Conservation (phyloP, 2,888 invertebrate genomes). For the Phrixothrix hirtus region DNA sequence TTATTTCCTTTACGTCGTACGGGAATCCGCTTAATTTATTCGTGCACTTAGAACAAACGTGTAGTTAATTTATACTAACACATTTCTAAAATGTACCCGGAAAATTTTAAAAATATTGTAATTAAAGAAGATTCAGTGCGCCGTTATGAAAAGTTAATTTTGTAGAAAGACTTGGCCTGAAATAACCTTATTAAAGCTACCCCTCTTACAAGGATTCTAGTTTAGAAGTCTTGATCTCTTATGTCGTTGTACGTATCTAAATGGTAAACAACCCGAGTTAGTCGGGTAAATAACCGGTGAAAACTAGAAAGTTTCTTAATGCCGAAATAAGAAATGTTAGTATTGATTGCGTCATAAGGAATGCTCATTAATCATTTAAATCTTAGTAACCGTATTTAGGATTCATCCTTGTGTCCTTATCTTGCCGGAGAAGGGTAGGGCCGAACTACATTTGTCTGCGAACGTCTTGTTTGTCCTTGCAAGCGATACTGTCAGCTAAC, state of each 20-base stretch:
- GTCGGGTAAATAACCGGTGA: neutral
- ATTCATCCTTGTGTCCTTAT: too few species aligned
- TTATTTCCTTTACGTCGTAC: neutral
- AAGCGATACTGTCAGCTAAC: conserved; percentile 39
- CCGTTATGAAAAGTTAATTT: neutral
- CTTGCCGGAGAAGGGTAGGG: neutral
- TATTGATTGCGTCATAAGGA: too few species aligned
- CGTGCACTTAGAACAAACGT: neutral
- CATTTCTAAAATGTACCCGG: neutral
- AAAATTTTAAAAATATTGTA: neutral
- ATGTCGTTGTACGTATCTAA: neutral
- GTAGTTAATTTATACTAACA: neutral
- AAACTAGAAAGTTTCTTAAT: neutral
- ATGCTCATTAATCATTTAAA: too few species aligned
- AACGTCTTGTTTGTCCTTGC: conserved; percentile 41
- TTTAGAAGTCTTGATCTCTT: neutral
- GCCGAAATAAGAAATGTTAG: too few species aligned
- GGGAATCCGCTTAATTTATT: neutral
- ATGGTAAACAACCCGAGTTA: neutral
- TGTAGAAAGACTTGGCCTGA: neutral
- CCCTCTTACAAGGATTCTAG: neutral
- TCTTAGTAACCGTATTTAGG: too few species aligned
- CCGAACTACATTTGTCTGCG: conserved; percentile 42
- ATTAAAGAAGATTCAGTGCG: neutral
- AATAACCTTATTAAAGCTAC: neutral